Base-by-base conservation (phyloP, 2,113 vertebrate genomes). In the Monopterus albus region DNA sequence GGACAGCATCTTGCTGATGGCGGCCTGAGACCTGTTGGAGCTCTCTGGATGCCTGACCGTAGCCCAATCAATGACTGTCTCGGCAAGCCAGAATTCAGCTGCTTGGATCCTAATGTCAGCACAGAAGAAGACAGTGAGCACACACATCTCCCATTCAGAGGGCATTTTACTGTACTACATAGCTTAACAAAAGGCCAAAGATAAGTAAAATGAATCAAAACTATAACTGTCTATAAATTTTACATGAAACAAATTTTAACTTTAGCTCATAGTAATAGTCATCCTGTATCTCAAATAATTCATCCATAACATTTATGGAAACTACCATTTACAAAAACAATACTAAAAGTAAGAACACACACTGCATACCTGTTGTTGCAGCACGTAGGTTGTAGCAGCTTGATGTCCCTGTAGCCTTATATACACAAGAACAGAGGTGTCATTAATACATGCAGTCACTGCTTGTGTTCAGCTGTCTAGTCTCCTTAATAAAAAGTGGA, bases 311-410 rank as follows among this genome's bases (percentile, higher is more conserved):
- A 39, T 64, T 38, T 49, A 35, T 45, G 0, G n/a, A 12, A 58
- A 51, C 13, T 31, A 15, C 26, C 33, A 25, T 11, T 33, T n/a
- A 42, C 7, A 11, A 43, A 26, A 1, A 12, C 8, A 1, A 28
- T 38, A n/a, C 20, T 0, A 67, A 53, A 66, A 39, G 6, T 25
- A 17, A 3, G 38, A 36, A 2, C n/a, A 15, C 13, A 72, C 13
- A 20, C 1, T 31, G 1, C 75, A 28, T 74, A 91, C 89, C 87
- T 72, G 63, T 62, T 38, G 63, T 53, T 72, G 69, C 42, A 17
- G 86, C 1, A 5, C 68, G 66, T 2, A 81, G 29, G 33, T 66
- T 86, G 53, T 79, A 82, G 1, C 39, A 60, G 57, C 40, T 47
- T 17, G 65, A 38, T 47, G 42, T 55, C 57, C 64, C 72, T 26